phyloP scores from a whole-genome alignment of 2,113 vertebrate species.

The Mormyrus lacerda region DNA sequence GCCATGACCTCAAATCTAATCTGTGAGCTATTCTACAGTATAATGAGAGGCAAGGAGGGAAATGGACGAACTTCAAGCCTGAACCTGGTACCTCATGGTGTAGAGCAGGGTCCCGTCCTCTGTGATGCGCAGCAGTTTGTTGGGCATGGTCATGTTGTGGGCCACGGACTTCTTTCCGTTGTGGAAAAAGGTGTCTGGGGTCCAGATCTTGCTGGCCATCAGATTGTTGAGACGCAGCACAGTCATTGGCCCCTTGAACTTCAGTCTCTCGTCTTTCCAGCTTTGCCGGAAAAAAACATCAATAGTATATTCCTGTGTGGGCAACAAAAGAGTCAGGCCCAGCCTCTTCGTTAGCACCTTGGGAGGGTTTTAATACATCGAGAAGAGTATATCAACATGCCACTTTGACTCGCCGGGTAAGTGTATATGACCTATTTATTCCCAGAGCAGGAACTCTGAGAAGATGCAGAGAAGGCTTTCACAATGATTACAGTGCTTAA shows the following conservation, averaged over 20 bases:
- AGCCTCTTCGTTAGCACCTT: neutral
- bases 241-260: constrained; percentile 33
- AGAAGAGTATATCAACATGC: neutral
- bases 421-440: neutral
- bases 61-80: neutral
- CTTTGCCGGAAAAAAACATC: constrained; percentile 38
- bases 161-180: constrained; percentile 38
- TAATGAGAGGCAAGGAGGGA: neutral
- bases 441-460: neutral
- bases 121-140: constrained; percentile 36
- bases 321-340: neutral
- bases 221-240: constrained; percentile 35
- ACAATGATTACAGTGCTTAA: neutral
- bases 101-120: constrained; percentile 37
- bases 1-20: neutral
- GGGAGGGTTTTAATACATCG: neutral
- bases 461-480: neutral
- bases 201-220: constrained; percentile 39
- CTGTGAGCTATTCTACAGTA: neutral
- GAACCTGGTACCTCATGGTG: constrained; percentile 32
- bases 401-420: neutral
- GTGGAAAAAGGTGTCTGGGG: constrained; percentile 37
- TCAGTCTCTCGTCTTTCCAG: constrained; percentile 34
- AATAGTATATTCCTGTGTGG: constrained; percentile 33
- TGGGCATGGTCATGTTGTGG: constrained; percentile 39